Evolutionary conservation across 2,113 vertebrate species (phyloP).

Genomic region (Chaenocephalus aceratus): DNA sequence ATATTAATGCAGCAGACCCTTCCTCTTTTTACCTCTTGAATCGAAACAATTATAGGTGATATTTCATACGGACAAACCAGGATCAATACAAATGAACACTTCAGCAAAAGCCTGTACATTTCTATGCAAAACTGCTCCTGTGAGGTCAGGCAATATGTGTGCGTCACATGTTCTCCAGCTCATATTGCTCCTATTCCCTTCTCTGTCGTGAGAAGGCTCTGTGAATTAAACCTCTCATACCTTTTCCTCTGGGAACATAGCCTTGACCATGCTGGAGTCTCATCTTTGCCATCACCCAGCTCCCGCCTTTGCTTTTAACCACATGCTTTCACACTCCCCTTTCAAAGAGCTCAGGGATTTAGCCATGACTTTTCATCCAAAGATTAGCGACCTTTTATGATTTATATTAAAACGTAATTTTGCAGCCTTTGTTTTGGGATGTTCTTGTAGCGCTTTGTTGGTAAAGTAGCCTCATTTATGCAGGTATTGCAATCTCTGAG

Average conservation of each 20-base stretch:
- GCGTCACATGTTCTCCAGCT: constrained; percentile 36
- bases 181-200: neutral
- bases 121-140: neutral
- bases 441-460: neutral
- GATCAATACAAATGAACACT: neutral
- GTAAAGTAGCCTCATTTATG: neutral
- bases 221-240: constrained; percentile 32
- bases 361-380: neutral
- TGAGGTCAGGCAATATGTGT: neutral
- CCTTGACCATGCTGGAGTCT: neutral
- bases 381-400: no score
- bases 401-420: neutral
- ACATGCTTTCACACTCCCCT: constrained; percentile 8
- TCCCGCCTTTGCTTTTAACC: neutral
- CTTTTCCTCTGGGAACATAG: constrained; percentile 11
- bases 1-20: neutral
- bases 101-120: neutral
- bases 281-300: neutral
- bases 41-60: neutral
- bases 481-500: neutral
- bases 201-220: neutral
- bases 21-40: neutral
- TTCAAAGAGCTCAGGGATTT: neutral
- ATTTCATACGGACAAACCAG: neutral
- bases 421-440: neutral